A percentile compares a stretch with the other conserved stretches of the same genome.
These are phyloP conservation scores for Picathartes gymnocephalus DNA, from an alignment of 2,113 vertebrate genomes.

Conservation along the genomic window DNA sequence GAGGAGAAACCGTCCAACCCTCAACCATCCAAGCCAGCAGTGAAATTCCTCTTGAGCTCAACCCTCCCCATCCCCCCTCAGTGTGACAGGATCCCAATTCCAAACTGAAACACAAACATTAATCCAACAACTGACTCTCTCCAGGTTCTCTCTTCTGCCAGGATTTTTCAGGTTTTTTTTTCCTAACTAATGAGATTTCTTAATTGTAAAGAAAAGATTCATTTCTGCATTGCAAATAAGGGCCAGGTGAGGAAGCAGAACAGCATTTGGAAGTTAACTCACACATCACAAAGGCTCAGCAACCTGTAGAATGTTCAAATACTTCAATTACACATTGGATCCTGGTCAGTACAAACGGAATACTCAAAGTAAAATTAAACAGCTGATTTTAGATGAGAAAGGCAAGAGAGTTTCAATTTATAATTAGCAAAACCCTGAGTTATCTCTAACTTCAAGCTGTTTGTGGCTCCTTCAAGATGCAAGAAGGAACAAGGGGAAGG, in stretches of 20 bases:
- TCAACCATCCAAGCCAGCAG: background rate
- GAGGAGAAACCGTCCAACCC: background rate
- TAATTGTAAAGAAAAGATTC: background rate
- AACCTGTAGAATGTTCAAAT: background rate
- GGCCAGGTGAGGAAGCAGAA: background rate
- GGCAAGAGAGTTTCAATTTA: background rate
- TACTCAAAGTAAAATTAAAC: background rate
- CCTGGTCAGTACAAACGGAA: constrained; percentile 4
- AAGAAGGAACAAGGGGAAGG: background rate
- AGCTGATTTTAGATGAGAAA: background rate
- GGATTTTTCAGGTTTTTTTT: background rate
- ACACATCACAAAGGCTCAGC: background rate
- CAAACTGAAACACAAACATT: background rate
- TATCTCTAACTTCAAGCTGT: background rate
- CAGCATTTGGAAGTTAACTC: background rate
- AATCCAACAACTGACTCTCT: background rate
- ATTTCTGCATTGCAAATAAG: background rate
- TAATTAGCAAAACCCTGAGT: background rate
- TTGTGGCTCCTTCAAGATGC: background rate
- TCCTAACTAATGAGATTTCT: background rate
- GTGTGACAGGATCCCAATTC: background rate
- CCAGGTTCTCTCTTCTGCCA: background rate
- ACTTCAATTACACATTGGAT: background rate
- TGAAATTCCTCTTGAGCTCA: background rate
- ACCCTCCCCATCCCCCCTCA: background rate